A percentile compares a stretch with the other conserved stretches of the same genome.
Evolutionary conservation across 2,113 vertebrate genomes (phyloP).

Genomic region (Ailuropoda melanoleuca): DNA sequence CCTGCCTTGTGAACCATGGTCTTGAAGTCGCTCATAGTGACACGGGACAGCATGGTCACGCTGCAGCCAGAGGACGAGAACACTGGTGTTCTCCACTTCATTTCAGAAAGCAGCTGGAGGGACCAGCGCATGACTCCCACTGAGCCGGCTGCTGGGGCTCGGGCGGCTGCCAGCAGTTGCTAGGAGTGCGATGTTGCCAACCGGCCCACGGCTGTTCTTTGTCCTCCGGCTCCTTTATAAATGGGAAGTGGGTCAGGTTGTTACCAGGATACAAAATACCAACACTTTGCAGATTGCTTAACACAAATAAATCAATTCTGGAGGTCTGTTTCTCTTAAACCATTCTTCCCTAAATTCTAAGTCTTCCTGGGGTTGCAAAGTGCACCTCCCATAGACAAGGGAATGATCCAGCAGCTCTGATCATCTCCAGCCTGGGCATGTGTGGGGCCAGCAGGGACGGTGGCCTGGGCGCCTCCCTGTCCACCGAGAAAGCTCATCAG

Average conservation of each 20-base stretch:
- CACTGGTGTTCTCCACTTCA: accelerated
- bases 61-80: accelerated
- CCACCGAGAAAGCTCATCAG: neutral
- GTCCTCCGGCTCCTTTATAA: accelerated
- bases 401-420: too few relatives aligned
- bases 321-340: neutral
- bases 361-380: neutral
- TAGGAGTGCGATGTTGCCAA: neutral
- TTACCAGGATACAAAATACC: neutral
- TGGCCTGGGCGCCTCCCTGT: neutral
- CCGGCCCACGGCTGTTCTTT: accelerated
- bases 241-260: neutral
- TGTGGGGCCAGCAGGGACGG: accelerated
- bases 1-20: accelerated
- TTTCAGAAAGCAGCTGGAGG: neutral
- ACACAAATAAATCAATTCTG: neutral
- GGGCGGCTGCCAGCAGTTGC: neutral
- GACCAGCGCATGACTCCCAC: accelerated
- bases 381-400: neutral
- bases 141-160: neutral
- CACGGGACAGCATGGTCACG: accelerated
- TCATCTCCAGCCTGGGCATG: neutral
- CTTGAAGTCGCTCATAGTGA: accelerated
- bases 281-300: accelerated
- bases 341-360: too few relatives aligned